Evolutionary conservation across 2,113 vertebrate genomes (phyloP).

Genomic region (Pachypanchax playfairii): DNA sequence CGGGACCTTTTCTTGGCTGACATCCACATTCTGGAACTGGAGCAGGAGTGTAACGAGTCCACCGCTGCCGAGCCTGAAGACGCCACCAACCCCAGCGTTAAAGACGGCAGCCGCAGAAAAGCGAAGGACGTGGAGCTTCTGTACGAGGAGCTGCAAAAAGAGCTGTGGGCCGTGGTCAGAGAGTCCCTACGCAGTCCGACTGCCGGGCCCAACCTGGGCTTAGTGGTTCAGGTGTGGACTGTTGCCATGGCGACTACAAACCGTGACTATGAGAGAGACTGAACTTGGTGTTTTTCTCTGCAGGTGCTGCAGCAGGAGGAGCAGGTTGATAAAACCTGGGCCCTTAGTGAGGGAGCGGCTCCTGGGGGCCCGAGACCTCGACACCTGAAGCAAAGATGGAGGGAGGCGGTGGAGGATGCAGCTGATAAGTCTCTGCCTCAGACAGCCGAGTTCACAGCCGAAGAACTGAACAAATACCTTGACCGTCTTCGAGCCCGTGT

Average conservation of each 20-base stretch:
- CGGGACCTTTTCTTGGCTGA: constrained; percentile 87
- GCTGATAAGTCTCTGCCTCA: constrained; percentile 79
- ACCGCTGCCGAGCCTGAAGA: constrained; percentile 43
- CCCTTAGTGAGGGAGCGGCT: not conserved
- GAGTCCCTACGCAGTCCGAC: constrained; percentile 82
- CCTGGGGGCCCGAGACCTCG: constrained; percentile 71
- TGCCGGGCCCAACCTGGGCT: constrained; percentile 79
- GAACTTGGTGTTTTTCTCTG: not conserved
- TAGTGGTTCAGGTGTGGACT: constrained; percentile 79
- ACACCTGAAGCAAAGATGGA: constrained; percentile 81
- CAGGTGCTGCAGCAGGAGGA: constrained; percentile 90
- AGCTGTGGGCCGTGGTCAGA: constrained; percentile 86
- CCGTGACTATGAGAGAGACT: no score
- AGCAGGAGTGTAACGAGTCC: constrained; percentile 82
- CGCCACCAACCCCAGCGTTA: constrained; percentile 26
- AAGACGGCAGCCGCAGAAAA: constrained; percentile 80
- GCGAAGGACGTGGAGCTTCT: constrained; percentile 89
- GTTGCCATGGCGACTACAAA: not conserved
- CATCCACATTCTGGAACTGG: constrained; percentile 89
- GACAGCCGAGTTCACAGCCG: constrained; percentile 58
- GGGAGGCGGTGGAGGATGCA: constrained; percentile 76
- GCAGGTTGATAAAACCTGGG: constrained; percentile 71
- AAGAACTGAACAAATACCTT: constrained; percentile 72
- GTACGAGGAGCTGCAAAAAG: constrained; percentile 88
- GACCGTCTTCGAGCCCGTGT: constrained; percentile 76